These are phyloP conservation scores for Oreocharis arfaki DNA, from an alignment of 2,113 vertebrate species.

Conservation along the genomic window DNA sequence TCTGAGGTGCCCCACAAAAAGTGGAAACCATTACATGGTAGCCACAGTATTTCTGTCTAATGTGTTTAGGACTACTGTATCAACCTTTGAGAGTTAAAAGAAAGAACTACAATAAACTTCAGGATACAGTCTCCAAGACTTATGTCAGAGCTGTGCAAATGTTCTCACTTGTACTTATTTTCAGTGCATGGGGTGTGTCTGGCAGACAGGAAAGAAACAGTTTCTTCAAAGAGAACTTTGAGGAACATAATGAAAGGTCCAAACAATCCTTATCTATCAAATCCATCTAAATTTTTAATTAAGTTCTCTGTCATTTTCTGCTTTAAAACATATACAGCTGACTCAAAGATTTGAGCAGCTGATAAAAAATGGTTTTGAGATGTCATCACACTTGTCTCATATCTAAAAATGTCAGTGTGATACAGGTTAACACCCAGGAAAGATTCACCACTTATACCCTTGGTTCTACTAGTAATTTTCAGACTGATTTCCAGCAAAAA, in stretches of 20 bases:
- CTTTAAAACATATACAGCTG: background rate
- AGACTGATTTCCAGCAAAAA: background rate
- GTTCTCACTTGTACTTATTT: background rate
- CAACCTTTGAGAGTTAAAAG: background rate
- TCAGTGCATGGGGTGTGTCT: background rate
- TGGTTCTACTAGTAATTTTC: background rate
- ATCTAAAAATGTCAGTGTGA: background rate
- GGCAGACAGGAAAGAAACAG: background rate
- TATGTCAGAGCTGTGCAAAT: background rate
- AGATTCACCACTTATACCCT: background rate
- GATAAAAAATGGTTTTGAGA: background rate
- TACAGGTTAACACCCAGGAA: background rate
- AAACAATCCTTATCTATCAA: background rate
- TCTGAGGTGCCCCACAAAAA: background rate
- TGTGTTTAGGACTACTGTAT: background rate
- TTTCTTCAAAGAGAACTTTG: background rate
- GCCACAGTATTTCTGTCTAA: background rate
- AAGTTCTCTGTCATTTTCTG: background rate
- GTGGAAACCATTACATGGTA: slow-evolving; percentile 12
- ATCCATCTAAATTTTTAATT: background rate
- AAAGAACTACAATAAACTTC: background rate
- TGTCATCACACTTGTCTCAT: background rate
- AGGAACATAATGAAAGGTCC: background rate
- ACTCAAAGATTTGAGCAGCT: background rate
- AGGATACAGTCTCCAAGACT: background rate